A percentile compares a stretch with the other conserved stretches of the same genome.
phyloP scores from a whole-genome alignment of 1,140 invertebrate genomes.

The Drosophila kepulauana region DNA sequence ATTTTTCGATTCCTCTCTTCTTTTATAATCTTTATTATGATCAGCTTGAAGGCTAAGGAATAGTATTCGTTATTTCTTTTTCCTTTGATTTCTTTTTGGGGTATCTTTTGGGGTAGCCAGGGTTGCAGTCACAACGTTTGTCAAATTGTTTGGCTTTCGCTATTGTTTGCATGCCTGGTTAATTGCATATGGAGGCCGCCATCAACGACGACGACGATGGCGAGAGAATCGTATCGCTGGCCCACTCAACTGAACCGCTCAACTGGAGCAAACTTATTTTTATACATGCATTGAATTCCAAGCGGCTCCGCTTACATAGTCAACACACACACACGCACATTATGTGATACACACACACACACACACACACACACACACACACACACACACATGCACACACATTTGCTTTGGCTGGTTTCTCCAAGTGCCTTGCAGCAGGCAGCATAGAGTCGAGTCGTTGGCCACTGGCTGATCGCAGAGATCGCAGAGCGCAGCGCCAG shows the following conservation, averaged over 20 bases:
- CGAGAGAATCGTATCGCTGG: slow-evolving; percentile 20
- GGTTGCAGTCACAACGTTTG: neutral
- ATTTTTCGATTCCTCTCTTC: too few species aligned
- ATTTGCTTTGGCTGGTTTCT: slow-evolving; percentile 16
- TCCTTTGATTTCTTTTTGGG: too few species aligned
- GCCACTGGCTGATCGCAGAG: slow-evolving; percentile 23
- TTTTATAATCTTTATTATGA: too few species aligned
- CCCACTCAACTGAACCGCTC: slow-evolving; percentile 40
- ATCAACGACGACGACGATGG: neutral
- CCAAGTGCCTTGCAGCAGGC: slow-evolving; percentile 46
- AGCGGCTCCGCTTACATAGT: slow-evolving; percentile 79
- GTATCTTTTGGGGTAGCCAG: slow-evolving; percentile 4
- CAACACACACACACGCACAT: slow-evolving; percentile 23
- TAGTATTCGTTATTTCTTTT: too few species aligned
- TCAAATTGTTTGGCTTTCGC: neutral
- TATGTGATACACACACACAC: neutral
- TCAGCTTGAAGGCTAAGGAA: too few species aligned
- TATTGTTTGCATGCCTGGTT: slow-evolving; percentile 38
- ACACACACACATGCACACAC: neutral
- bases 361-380: neutral
- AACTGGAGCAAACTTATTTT: slow-evolving; percentile 81
- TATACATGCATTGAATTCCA: slow-evolving; percentile 81
- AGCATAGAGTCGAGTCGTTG: neutral
- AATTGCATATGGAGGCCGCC: slow-evolving; percentile 37
- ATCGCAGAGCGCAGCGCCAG: slow-evolving; percentile 2